Evolutionary conservation across 2,888 invertebrate species (phyloP).

Genomic region (Temnothorax ravouxi): DNA sequence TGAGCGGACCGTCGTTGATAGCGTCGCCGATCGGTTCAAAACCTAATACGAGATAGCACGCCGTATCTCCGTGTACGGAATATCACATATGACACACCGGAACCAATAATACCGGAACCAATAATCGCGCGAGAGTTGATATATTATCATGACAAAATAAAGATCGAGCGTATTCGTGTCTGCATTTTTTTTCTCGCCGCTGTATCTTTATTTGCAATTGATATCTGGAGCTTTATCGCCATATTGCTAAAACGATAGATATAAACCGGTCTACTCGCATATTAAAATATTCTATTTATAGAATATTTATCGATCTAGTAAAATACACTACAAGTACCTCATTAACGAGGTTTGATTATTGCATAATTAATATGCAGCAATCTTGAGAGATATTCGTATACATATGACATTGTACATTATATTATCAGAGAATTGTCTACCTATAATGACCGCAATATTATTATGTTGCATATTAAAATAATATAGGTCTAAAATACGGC

Average conservation of each 20-base stretch:
- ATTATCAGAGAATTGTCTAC: neutral
- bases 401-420: neutral
- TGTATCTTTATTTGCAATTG: neutral
- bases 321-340: neutral
- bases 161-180: neutral
- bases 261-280: neutral
- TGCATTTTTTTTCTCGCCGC: neutral
- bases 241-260: neutral
- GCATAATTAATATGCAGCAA: neutral
- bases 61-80: slow-evolving; percentile 5
- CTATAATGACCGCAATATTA: neutral
- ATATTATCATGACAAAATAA: slow-evolving; percentile 5
- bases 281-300: neutral
- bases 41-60: slow-evolving; percentile 8
- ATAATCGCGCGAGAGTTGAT: neutral
- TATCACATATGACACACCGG: slow-evolving; percentile 4
- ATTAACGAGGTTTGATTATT: neutral
- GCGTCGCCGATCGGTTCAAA: neutral
- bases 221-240: neutral
- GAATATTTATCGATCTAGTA: neutral
- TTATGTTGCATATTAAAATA: neutral
- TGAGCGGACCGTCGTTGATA: neutral
- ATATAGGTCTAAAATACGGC: neutral
- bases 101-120: slow-evolving; percentile 19
- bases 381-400: neutral